Evolutionary conservation across 2,888 invertebrate species (phyloP), one percentile per base, ranked within the genome.

Genomic region (Acronicta psi): DNA sequence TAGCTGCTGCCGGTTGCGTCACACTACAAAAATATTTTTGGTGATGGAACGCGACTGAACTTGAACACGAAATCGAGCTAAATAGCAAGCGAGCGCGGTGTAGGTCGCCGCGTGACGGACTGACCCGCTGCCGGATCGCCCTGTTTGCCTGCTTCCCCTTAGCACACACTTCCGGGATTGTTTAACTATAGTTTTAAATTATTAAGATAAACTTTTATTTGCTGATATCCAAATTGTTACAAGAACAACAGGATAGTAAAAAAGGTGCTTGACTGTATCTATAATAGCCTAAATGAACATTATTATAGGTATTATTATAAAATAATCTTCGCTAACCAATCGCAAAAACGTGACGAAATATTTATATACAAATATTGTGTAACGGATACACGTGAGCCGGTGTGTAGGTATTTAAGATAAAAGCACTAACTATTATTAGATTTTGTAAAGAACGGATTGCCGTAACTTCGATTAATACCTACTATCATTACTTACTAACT

Each of bases 1-100:
- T 83, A 84, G 83, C 77, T 80, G 82, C 74, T 83, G 82, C 77
- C 81, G 84, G 91, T 94, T 94, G 94, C 94, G 94, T 94, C 94
- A 94, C 93, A 92, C 88, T 80, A 92, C 93, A 65, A 91, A 94
- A 93, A 94, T 94, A 94, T 94, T 93, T 94, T 93, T 87, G 93
- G 93, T 93, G 92, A 93, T 93, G 92, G 93, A 92, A 90, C 92
- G 90, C 90, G 88, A 90, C 86, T 93, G 92, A 93, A 93, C 93
- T 93, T 93, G 93, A 93, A 92, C 91, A 93, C 91, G 89, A 91
- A 92, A 84, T 86, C 84, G 83, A 92, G 90, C 90, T 91, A 91
- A 34, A 92, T 91, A 91, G 91, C 88, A 88, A 86, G 88, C 88
- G 80, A 83, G 84, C 85, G 83, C 84, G 83, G 86, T 88, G 84